phyloP scores from a whole-genome alignment of 2,113 vertebrate genomes.

The Xenopus borealis region DNA sequence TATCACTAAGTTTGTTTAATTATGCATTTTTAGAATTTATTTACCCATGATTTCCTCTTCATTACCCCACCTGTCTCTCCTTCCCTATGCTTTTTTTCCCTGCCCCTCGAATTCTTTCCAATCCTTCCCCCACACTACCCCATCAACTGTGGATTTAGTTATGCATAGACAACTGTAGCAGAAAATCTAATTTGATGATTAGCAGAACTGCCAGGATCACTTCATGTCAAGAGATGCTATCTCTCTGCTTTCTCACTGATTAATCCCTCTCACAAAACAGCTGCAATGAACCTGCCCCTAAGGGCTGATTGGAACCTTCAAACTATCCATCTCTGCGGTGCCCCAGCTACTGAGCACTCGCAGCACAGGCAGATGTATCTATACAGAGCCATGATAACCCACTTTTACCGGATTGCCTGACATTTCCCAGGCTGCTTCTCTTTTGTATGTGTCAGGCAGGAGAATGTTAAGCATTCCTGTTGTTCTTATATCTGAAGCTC shows the following conservation, averaged over 20 bases:
- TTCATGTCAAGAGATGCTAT: slow-evolving; percentile 46
- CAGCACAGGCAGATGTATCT: slow-evolving; percentile 60
- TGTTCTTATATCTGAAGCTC: too few species aligned
- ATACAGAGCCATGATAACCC: slow-evolving; percentile 11
- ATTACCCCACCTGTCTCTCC: neutral
- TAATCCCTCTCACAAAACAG: slow-evolving; percentile 45
- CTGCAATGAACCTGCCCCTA: slow-evolving; percentile 43
- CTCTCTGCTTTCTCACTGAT: slow-evolving; percentile 42
- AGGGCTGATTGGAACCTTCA: slow-evolving; percentile 42
- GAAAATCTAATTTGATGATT: slow-evolving; percentile 48
- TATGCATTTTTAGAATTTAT: neutral
- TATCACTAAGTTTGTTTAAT: neutral
- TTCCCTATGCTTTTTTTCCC: neutral
- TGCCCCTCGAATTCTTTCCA: slow-evolving; percentile 6
- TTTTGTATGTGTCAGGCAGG: neutral
- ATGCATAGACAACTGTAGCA: slow-evolving; percentile 47
- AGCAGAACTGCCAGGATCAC: slow-evolving; percentile 44
- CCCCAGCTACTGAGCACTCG: slow-evolving; percentile 58
- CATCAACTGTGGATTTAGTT: slow-evolving; percentile 44
- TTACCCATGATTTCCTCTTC: neutral
- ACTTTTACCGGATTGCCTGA: neutral
- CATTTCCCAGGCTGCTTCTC: neutral
- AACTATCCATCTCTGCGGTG: slow-evolving; percentile 38
- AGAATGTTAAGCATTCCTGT: neutral
- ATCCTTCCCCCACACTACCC: slow-evolving; percentile 32